A percentile compares a stretch with the other conserved stretches of the same genome.
Evolutionary conservation across 2,888 invertebrate genomes (phyloP).

Genomic region (Eulithis prunata): DNA sequence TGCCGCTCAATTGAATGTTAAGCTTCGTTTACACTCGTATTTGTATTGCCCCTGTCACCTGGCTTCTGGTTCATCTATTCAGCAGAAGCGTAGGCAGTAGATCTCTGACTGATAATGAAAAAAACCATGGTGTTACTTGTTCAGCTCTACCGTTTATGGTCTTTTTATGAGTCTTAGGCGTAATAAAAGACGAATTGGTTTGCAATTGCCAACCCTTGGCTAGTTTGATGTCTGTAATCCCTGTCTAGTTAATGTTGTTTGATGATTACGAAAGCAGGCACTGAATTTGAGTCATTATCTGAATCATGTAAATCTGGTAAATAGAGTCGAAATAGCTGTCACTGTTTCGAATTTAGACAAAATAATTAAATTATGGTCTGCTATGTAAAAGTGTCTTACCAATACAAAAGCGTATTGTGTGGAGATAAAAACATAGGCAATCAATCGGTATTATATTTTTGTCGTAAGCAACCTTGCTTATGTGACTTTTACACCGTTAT

Average conservation of each 20-base stretch:
- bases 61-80: not conserved
- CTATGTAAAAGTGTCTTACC: constrained; percentile 1
- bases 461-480: constrained; percentile 32
- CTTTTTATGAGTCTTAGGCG: no score
- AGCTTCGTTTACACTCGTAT: constrained; percentile 33
- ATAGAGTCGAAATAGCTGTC: no score
- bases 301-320: no score
- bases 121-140: not conserved
- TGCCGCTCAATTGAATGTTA: constrained; percentile 63
- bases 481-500: constrained; percentile 18
- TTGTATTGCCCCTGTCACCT: constrained; percentile 1
- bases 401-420: constrained; percentile 29
- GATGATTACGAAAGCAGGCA: no score
- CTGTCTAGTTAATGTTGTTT: no score
- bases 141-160: not conserved
- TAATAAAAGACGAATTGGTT: no score
- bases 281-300: no score
- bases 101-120: not conserved
- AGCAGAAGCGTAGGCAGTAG: not conserved
- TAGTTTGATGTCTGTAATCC: no score
- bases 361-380: not conserved
- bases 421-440: constrained; percentile 38
- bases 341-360: no score
- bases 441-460: constrained; percentile 35
- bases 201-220: no score